Base-by-base conservation (phyloP, 2,113 vertebrate species). In the Chaetorhynchus papuensis region DNA sequence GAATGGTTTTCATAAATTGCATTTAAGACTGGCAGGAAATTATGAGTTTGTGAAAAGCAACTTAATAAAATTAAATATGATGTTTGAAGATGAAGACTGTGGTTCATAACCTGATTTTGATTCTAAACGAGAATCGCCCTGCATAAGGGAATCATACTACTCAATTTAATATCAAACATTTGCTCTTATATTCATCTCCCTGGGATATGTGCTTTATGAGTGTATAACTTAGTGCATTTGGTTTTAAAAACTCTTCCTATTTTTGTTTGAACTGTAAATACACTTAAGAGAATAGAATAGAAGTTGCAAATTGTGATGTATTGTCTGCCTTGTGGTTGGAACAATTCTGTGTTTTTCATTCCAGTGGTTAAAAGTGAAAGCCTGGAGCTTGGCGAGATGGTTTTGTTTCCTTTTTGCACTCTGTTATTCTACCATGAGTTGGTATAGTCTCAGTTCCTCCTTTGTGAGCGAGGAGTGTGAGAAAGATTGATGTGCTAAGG, bases 301-400 rank as follows among this genome's bases (percentile, higher is more conserved):
- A 68, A 64, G n/a, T 66, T 79, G 52, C 44, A 83, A 68, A 69
- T 75, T 90, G 20, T 79, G 26, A 52, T 84, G 42, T 59, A 37
- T 80, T 86, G 50, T 86, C 59, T 91, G 45, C 50, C 9, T 57
- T 83, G 87, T 91, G 83, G 83, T 83, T 94, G 77, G 76, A 94
- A 61, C 54, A 80, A 11, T 80, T 83, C 68, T 89, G 20, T 74
- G 27, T 83, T 65, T 95, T 80, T 91, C 50, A 83, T 94, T 89
- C 72, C 72, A 87, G 91, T 63, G 80, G 83, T 92, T 92, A 90
- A 90, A 68, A 94, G 76, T 86, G 76, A 95, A 96, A 94, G 76
- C 83, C 59, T 91, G 89, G 91, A 95, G 64, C 81, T 30, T 79
- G n/a, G 27, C 8, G 2, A 70, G 31, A 63, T 50, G 11, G 2